These are phyloP conservation scores for Lichenostomus cassidix DNA, from an alignment of 2,113 vertebrate species.

Conservation along the genomic window DNA sequence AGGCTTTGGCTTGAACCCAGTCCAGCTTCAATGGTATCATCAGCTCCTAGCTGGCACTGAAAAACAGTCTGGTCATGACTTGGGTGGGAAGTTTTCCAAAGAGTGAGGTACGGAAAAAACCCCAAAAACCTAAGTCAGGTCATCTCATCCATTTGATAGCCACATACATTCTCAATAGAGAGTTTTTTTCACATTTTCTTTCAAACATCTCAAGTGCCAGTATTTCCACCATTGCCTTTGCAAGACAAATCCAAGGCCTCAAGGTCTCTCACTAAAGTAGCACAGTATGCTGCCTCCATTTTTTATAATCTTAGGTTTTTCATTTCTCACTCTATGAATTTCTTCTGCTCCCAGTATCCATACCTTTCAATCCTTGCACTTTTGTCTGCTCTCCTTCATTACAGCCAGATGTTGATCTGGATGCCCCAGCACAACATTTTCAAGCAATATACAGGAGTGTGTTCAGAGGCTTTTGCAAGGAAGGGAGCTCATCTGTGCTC, in stretches of 20 bases:
- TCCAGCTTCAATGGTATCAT: background rate
- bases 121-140: background rate
- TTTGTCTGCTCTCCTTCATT: background rate
- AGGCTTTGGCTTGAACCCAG: background rate
- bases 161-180: background rate
- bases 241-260: background rate
- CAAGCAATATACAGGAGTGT: background rate
- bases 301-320: background rate
- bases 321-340: background rate
- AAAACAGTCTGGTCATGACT: background rate
- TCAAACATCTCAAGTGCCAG: background rate
- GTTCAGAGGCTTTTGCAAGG: background rate
- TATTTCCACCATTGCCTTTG: background rate
- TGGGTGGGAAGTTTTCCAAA: background rate
- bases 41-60: background rate
- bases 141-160: background rate
- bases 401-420: background rate
- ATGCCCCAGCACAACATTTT: background rate
- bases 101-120: background rate
- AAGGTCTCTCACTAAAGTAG: background rate
- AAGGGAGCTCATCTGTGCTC: background rate
- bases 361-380: background rate
- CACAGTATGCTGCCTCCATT: background rate
- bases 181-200: background rate
- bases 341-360: background rate